Evolutionary conservation across 2,797 vertebrate genomes (phyloP).

Genomic region (Oryzias dopingdopingensis): DNA sequence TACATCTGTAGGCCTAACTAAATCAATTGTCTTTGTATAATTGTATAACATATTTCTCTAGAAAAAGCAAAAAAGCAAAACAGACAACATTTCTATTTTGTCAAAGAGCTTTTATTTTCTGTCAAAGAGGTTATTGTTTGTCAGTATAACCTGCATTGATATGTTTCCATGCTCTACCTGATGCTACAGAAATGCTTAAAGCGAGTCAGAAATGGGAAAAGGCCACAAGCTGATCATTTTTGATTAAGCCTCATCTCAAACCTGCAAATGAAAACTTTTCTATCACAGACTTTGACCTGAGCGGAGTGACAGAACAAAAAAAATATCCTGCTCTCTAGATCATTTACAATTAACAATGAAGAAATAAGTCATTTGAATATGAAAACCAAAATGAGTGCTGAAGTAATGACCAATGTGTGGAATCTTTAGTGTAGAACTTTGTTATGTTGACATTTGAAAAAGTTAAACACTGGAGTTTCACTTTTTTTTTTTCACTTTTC

Average conservation of each 20-base stretch:
- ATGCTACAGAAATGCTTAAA: constrained; percentile 29
- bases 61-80: not conserved
- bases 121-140: constrained; percentile 9
- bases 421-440: too few species aligned
- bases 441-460: constrained; percentile 2
- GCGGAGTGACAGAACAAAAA: constrained; percentile 1
- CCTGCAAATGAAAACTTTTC: too few species aligned
- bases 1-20: too few species aligned
- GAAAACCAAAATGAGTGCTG: too few species aligned
- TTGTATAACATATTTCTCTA: too few species aligned
- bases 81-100: constrained; percentile 14
- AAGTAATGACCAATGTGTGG: too few species aligned
- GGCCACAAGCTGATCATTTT: constrained; percentile 49
- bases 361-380: too few species aligned
- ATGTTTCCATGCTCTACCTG: constrained; percentile 32
- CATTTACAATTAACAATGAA: too few species aligned
- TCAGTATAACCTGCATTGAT: constrained; percentile 31
- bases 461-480: not conserved
- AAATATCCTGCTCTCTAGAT: not conserved
- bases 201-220: constrained; percentile 35
- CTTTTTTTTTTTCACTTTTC: too few species aligned
- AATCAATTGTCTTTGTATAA: too few species aligned
- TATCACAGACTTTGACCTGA: too few species aligned
- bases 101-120: constrained; percentile 59
- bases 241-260: not conserved